phyloP scores from a whole-genome alignment of 1,140 invertebrate genomes.

The Anoplolepis gracilipes region DNA sequence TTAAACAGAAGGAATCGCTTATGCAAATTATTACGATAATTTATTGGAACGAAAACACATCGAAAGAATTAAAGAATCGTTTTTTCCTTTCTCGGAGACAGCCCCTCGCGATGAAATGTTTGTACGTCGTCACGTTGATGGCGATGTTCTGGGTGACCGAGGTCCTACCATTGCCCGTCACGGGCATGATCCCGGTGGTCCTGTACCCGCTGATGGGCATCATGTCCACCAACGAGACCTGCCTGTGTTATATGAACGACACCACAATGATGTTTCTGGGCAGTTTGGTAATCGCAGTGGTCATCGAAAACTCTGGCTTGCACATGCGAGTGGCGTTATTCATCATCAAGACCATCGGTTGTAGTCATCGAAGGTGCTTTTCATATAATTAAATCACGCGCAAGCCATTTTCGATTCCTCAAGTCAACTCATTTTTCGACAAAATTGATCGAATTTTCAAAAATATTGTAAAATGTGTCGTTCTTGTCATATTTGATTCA shows the following conservation, averaged over 20 bases:
- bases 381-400: neutral
- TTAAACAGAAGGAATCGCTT: neutral
- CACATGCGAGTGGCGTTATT: constrained; percentile 89
- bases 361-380: constrained; percentile 83
- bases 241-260: constrained; percentile 87
- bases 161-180: constrained; percentile 88
- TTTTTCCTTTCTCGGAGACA: constrained; percentile 30
- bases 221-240: constrained; percentile 85
- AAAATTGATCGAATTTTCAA: too few relatives aligned
- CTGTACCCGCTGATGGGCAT: constrained; percentile 88
- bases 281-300: constrained; percentile 88
- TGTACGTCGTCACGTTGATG: constrained; percentile 88
- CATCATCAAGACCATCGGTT: constrained; percentile 88
- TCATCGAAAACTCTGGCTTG: constrained; percentile 88
- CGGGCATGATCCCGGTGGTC: constrained; percentile 88
- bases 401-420: neutral
- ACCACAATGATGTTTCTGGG: constrained; percentile 89
- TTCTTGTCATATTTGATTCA: too few relatives aligned
- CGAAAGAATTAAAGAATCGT: neutral
- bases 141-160: constrained; percentile 90
- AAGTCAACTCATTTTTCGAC: neutral
- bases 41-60: neutral
- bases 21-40: neutral
- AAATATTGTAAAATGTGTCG: too few relatives aligned
- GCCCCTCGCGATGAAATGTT: constrained; percentile 83